These are phyloP conservation scores for Drosophila diplacantha DNA, from an alignment of 2,888 invertebrate genomes.

Conservation along the genomic window DNA sequence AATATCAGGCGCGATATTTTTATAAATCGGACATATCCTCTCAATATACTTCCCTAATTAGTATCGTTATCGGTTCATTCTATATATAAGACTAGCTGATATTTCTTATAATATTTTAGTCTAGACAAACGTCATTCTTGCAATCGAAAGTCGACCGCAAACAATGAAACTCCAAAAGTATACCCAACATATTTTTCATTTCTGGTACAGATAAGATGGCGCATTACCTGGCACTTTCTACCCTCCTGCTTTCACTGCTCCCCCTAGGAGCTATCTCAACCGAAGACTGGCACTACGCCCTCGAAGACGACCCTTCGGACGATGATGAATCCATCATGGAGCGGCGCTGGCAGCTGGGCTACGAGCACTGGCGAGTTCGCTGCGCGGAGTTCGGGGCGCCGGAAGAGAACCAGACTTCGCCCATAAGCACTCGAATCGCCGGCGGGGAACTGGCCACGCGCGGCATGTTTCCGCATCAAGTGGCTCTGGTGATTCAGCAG, in stretches of 20 bases:
- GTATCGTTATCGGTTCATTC: too few relatives aligned
- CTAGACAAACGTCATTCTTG: neutral
- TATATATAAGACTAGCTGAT: neutral
- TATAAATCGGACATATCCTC: too few relatives aligned
- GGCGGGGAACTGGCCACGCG: constrained; percentile 70
- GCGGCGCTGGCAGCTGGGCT: constrained; percentile 42
- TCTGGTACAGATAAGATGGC: constrained; percentile 9
- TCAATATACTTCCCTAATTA: too few relatives aligned
- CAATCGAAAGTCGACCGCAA: neutral
- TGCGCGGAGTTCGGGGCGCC: constrained; percentile 38
- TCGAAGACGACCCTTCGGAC: neutral
- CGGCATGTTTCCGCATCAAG: constrained; percentile 74
- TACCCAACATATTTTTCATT: neutral
- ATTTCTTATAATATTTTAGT: neutral
- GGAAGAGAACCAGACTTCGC: neutral
- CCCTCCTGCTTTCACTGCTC: neutral
- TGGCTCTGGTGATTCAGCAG: constrained; percentile 64
- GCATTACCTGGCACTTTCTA: neutral
- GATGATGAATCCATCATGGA: constrained; percentile 25
- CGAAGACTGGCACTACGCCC: neutral
- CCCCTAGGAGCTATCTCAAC: neutral
- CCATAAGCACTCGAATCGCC: constrained; percentile 61
- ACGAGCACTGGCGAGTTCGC: constrained; percentile 48
- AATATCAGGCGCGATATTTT: too few relatives aligned
- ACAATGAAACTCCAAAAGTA: neutral